These are phyloP conservation scores for Denticeps clupeoides DNA, from an alignment of 2,797 vertebrate species.

Conservation along the genomic window DNA sequence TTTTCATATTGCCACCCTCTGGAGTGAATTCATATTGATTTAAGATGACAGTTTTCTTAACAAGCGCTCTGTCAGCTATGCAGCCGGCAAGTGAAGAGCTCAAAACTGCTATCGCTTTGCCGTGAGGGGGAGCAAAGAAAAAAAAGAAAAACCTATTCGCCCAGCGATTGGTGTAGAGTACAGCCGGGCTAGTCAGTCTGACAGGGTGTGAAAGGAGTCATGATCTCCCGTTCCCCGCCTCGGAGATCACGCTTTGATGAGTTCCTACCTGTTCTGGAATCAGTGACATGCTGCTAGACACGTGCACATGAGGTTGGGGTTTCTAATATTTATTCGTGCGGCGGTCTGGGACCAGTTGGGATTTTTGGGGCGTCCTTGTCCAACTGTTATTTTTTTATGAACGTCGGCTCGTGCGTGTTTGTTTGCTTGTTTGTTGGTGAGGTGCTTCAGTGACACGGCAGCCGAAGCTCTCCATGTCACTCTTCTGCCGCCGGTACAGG, in stretches of 20 bases:
- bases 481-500: conserved; percentile 33
- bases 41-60: conserved; percentile 23
- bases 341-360: no score
- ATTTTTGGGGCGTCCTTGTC: no score
- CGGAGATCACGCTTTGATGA: conserved; percentile 58
- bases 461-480: conserved; percentile 38
- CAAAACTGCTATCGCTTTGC: conserved; percentile 16
- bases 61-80: conserved; percentile 19
- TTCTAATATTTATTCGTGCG: no score
- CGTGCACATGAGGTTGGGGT: no score
- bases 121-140: conserved; percentile 13
- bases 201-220: conserved; percentile 60
- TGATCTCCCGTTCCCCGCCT: conserved; percentile 48
- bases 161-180: conserved; percentile 31
- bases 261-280: conserved; percentile 38
- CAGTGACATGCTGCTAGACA: no score
- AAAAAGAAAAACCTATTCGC: conserved; percentile 17
- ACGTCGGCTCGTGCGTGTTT: conserved; percentile 17
- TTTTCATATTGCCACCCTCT: conserved; percentile 14
- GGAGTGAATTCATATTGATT: conserved; percentile 25
- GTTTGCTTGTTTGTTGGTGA: conserved; percentile 32
- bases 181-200: conserved; percentile 43
- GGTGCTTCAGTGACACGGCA: conserved; percentile 37
- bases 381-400: neutral
- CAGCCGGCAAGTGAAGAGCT: conserved; percentile 23